Evolutionary conservation across 2,113 vertebrate genomes (phyloP).

Genomic region (Bungarus multicinctus): DNA sequence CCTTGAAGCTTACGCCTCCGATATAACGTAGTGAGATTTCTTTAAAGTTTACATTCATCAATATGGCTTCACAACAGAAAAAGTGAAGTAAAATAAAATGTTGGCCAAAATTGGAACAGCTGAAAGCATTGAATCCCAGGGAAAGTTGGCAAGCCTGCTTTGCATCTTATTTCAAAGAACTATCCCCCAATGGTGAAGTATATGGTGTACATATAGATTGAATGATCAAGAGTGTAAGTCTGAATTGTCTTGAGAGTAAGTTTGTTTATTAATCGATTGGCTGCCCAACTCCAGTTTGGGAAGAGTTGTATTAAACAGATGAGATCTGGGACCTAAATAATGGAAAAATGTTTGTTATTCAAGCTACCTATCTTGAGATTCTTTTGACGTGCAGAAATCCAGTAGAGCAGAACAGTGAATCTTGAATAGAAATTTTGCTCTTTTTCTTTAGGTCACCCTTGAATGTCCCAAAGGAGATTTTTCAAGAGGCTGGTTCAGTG

Average conservation of each 20-base stretch:
- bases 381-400: background rate
- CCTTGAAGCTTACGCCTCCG: background rate
- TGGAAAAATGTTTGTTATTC: background rate
- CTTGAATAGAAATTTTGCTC: background rate
- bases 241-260: too few species aligned
- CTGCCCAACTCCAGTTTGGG: background rate
- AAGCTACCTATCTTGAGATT: background rate
- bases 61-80: background rate
- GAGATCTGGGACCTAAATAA: background rate
- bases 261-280: background rate
- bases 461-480: too few species aligned
- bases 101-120: background rate
- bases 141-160: conserved; percentile 15
- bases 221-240: background rate
- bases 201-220: background rate
- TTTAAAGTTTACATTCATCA: background rate
- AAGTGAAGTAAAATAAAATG: background rate
- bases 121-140: background rate
- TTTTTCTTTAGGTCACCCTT: background rate
- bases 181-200: conserved; percentile 22
- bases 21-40: background rate
- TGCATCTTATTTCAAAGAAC: conserved; percentile 3
- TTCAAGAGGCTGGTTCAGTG: too few species aligned
- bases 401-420: background rate
- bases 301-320: background rate